Conservation (phyloP, 2,888 invertebrate genomes). For the Sinohyriopsis cumingii region DNA sequence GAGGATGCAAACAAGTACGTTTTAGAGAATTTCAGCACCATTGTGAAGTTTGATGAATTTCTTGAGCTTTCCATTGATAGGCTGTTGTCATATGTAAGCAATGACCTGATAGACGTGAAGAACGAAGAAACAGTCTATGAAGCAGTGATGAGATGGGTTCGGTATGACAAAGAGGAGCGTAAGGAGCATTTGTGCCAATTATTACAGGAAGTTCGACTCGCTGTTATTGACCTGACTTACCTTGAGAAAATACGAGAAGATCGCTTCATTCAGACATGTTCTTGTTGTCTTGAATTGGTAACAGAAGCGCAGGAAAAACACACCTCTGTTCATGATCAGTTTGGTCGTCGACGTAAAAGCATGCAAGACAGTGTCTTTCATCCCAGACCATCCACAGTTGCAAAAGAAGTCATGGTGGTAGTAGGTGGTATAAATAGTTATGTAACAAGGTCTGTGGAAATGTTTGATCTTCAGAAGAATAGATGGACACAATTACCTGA, state of each 20-base stretch:
- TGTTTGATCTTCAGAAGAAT: constrained; percentile 68
- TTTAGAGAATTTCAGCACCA: constrained; percentile 67
- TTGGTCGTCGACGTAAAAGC: constrained; percentile 64
- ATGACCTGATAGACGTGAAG: constrained; percentile 68
- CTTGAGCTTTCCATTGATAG: constrained; percentile 62
- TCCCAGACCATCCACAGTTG: constrained; percentile 70
- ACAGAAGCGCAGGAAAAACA: constrained; percentile 62
- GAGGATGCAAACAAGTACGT: constrained; percentile 62
- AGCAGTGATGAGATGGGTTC: constrained; percentile 67
- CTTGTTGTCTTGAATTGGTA: constrained; percentile 57
- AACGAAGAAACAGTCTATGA: constrained; percentile 68
- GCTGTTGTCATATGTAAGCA: constrained; percentile 61
- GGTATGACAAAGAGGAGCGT: constrained; percentile 63
- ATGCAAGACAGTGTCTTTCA: constrained; percentile 63
- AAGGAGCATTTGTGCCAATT: constrained; percentile 50
- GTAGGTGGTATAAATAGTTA: constrained; percentile 63
- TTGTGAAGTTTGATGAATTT: constrained; percentile 69
- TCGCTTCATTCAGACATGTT: constrained; percentile 55
- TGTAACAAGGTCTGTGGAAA: constrained; percentile 63
- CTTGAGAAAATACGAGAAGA: constrained; percentile 59
- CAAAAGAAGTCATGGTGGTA: constrained; percentile 69
- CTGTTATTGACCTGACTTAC: constrained; percentile 61
- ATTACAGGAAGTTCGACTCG: constrained; percentile 60
- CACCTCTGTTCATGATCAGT: constrained; percentile 61
- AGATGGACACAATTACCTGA: constrained; percentile 66